Conservation (phyloP, 2,888 invertebrate species). For the Harpagoxenus sublaevis region DNA sequence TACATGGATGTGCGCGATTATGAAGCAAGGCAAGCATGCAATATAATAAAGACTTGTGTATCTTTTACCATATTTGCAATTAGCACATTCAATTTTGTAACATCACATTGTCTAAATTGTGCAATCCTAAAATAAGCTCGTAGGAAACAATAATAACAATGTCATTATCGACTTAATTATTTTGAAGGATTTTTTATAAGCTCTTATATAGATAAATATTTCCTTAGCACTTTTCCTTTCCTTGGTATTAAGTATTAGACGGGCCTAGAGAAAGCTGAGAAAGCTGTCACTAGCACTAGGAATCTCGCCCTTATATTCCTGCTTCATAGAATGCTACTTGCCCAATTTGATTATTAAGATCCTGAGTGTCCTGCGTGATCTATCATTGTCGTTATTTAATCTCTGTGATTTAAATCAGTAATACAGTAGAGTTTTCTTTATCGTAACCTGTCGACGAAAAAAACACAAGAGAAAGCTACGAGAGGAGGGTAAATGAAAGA, state of each 20-base stretch:
- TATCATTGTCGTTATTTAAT: slow-evolving; percentile 45
- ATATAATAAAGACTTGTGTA: slow-evolving; percentile 16
- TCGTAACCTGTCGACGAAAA: slow-evolving; percentile 14
- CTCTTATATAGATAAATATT: neutral
- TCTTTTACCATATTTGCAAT: slow-evolving; percentile 17
- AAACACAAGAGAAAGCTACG: neutral
- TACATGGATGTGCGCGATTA: slow-evolving; percentile 13
- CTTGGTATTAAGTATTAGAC: neutral
- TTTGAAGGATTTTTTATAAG: neutral
- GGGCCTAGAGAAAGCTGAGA: neutral
- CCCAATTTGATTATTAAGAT: slow-evolving; percentile 3
- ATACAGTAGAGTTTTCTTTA: neutral
- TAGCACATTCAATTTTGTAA: slow-evolving; percentile 13
- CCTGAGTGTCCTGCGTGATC: neutral
- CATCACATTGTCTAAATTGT: neutral
- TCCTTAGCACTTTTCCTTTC: neutral
- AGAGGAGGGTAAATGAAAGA: slow-evolving; percentile 21
- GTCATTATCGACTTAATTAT: neutral
- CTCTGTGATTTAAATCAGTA: slow-evolving; percentile 38
- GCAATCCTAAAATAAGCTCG: neutral
- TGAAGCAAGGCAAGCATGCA: neutral
- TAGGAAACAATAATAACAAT: neutral
- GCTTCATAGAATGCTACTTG: neutral
- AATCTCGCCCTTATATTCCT: neutral
- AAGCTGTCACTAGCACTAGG: neutral